These are phyloP conservation scores for Cephus nigrinus DNA, from an alignment of 2,888 invertebrate genomes.

Conservation along the genomic window DNA sequence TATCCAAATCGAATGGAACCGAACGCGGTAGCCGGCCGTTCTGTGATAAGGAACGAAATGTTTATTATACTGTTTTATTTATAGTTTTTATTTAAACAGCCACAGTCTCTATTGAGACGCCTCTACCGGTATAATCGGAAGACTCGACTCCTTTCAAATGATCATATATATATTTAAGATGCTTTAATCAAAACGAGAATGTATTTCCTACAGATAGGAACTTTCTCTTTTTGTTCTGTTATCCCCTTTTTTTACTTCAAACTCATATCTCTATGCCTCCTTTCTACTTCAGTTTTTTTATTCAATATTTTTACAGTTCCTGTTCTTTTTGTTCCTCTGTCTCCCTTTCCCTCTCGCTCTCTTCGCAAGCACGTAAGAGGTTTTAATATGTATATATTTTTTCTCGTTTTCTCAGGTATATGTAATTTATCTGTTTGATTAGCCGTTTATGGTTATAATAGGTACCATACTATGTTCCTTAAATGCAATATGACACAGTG, in stretches of 20 bases:
- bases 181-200: background rate
- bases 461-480: background rate
- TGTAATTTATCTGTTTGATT: background rate
- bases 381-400: conserved; percentile 6
- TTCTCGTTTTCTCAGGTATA: background rate
- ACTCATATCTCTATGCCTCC: background rate
- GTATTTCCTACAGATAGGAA: background rate
- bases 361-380: background rate
- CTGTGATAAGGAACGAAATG: conserved; percentile 4
- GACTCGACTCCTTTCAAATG: background rate
- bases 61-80: conserved; percentile 1
- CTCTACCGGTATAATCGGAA: background rate
- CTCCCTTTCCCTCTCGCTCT: background rate
- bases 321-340: background rate
- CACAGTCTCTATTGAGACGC: background rate
- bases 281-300: background rate
- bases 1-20: background rate
- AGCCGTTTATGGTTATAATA: background rate
- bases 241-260: background rate
- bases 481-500: background rate
- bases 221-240: background rate
- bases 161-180: background rate
- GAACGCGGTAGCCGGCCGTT: background rate
- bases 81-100: background rate
- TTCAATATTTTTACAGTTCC: background rate